Evolutionary conservation across 2,113 vertebrate species (phyloP).

Genomic region (Artemisiospiza belli): DNA sequence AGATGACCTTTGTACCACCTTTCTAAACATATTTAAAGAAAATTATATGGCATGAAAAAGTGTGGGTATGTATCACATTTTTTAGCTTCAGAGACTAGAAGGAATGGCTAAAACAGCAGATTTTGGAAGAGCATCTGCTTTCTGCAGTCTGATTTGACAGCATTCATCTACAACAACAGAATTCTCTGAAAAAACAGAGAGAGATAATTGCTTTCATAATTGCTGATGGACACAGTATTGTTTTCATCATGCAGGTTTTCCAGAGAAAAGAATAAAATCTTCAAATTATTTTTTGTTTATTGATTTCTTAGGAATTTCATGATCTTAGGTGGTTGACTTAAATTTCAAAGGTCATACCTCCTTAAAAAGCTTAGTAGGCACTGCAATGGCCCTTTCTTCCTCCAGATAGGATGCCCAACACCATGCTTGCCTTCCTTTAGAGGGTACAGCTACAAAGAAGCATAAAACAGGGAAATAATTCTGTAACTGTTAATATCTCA

Average conservation of each 20-base stretch:
- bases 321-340: neutral
- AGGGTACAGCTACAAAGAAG: slow-evolving; percentile 71
- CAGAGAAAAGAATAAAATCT: neutral
- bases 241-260: neutral
- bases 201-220: neutral
- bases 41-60: neutral
- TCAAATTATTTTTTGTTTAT: neutral
- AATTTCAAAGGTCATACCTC: slow-evolving; percentile 80
- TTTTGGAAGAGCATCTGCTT: neutral
- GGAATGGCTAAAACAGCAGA: neutral
- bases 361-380: slow-evolving; percentile 93
- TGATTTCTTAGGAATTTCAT: neutral
- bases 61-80: neutral
- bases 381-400: slow-evolving; percentile 88
- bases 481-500: neutral
- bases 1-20: neutral
- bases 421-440: slow-evolving; percentile 90
- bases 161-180: neutral
- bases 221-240: neutral
- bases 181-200: neutral
- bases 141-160: neutral
- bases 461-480: neutral
- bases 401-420: slow-evolving; percentile 95
- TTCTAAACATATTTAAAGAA: neutral
- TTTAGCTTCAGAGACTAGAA: neutral